phyloP scores from a whole-genome alignment of 1,140 invertebrate species.

The Neodiprion pinetum region DNA sequence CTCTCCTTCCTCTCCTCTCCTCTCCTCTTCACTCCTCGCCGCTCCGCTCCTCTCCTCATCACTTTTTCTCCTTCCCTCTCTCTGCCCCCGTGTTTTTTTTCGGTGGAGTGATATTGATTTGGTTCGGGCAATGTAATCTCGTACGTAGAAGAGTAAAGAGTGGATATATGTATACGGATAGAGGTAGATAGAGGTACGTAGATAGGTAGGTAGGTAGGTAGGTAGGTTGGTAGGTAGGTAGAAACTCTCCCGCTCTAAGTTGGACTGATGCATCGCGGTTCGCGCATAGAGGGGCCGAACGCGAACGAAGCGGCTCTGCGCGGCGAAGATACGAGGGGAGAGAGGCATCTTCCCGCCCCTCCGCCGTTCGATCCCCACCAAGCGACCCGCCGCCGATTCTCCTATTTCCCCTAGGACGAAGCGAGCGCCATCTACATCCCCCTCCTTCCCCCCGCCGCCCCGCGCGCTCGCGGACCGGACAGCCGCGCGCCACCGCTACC shows the following conservation, averaged over 20 bases:
- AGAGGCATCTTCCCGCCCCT: conserved; percentile 5
- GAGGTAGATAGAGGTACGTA: conserved; percentile 2
- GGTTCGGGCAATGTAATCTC: conserved; percentile 6
- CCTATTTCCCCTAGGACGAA: conserved; percentile 6
- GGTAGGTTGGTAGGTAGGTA: neutral
- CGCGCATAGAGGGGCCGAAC: conserved; percentile 11
- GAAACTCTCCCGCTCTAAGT: neutral
- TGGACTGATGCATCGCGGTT: conserved; percentile 15
- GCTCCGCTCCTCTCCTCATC: conserved; percentile 19
- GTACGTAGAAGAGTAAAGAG: conserved; percentile 7
- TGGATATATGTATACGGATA: neutral
- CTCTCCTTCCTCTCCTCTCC: conserved; percentile 16
- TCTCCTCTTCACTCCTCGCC: neutral
- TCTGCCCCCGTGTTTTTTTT: conserved; percentile 21
- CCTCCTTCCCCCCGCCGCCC: conserved; percentile 11
- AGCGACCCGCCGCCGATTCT: conserved; percentile 1
- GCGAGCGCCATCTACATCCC: neutral
- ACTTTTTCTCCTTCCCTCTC: conserved; percentile 6
- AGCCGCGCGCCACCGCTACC: conserved; percentile 5
- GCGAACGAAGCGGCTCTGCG: neutral
- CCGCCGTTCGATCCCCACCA: neutral
- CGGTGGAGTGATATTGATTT: conserved; percentile 9
- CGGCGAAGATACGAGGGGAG: neutral
- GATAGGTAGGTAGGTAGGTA: conserved; percentile 5
- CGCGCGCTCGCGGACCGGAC: conserved; percentile 21